These are phyloP conservation scores for Trematocara macrostoma DNA, from an alignment of 2,113 vertebrate species.

Conservation along the genomic window DNA sequence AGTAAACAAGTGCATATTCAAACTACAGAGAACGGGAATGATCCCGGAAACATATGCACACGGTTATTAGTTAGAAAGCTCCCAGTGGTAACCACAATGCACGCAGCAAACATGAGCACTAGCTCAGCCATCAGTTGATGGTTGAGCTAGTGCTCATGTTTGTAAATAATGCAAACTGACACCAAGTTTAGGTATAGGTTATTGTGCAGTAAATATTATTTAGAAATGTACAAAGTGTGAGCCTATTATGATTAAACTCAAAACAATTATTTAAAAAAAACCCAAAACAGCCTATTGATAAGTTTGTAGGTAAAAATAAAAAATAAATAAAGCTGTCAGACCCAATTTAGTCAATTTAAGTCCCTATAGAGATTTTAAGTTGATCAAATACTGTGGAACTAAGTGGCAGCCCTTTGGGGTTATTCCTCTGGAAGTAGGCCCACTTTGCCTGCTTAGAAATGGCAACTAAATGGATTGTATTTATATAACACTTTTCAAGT, in stretches of 20 bases:
- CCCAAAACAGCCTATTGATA: neutral
- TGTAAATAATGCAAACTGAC: neutral
- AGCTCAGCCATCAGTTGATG: neutral
- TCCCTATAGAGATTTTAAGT: neutral
- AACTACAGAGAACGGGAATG: neutral
- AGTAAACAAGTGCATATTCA: neutral
- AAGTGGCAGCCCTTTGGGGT: neutral
- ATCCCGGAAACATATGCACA: neutral
- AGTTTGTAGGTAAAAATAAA: neutral
- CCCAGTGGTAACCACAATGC: neutral
- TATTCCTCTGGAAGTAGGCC: neutral
- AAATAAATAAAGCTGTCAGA: neutral
- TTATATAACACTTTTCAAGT: neutral
- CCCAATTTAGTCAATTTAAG: neutral
- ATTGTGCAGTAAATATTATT: neutral
- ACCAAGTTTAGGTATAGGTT: neutral
- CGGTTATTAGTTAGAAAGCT: neutral
- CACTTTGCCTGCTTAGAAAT: neutral
- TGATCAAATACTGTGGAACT: neutral
- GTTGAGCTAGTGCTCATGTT: neutral
- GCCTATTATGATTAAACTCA: neutral
- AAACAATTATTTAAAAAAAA: neutral
- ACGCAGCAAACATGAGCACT: neutral
- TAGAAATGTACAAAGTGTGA: neutral
- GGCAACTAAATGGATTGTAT: neutral